A percentile compares a stretch with the other conserved stretches of the same genome.
phyloP scores from a whole-genome alignment of 2,113 vertebrate species.

The Crotalus helleri region DNA sequence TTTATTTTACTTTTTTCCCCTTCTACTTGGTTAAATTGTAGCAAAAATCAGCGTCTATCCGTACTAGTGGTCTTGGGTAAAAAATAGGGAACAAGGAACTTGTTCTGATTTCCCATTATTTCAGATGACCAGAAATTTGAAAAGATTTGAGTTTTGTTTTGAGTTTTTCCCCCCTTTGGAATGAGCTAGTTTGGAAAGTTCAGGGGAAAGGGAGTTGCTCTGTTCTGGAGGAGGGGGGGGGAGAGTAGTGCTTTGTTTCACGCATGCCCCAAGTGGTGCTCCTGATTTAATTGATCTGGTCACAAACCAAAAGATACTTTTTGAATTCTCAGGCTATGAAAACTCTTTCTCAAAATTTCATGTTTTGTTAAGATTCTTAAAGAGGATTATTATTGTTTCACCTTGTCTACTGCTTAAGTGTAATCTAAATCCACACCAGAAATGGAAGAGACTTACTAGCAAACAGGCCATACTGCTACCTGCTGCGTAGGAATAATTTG shows the following conservation, averaged over 20 bases:
- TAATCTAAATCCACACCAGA: neutral
- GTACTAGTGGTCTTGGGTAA: neutral
- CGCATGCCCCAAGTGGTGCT: neutral
- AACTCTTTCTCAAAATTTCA: neutral
- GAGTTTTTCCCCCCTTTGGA: neutral
- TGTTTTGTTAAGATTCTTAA: neutral
- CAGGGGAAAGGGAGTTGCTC: neutral
- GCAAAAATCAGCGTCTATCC: neutral
- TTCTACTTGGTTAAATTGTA: neutral
- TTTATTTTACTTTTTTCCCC: neutral
- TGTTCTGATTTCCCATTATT: neutral
- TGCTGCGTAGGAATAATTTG: neutral
- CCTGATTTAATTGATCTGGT: neutral
- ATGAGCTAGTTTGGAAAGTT: neutral
- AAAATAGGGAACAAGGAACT: neutral
- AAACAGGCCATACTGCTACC: neutral
- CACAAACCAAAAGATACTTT: neutral
- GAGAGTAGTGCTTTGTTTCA: neutral
- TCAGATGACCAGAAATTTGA: neutral
- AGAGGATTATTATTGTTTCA: neutral
- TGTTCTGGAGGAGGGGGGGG: no score
- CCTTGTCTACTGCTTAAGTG: neutral
- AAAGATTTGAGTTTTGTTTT: neutral
- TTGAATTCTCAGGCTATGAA: neutral
- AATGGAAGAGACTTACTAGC: neutral